These are phyloP conservation scores for Catharus bicknelli DNA, from an alignment of 2,113 vertebrate genomes.

Conservation along the genomic window DNA sequence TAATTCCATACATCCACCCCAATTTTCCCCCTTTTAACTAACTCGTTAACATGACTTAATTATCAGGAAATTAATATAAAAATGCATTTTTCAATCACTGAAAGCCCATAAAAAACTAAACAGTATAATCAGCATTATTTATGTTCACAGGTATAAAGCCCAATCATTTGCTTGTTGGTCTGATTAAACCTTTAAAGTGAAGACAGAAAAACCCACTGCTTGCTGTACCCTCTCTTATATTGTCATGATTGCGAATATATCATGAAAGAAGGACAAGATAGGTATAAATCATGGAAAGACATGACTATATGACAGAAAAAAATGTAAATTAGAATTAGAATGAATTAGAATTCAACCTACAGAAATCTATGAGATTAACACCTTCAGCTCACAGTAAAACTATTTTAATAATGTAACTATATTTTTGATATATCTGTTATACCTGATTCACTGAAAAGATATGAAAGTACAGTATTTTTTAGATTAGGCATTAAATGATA, in stretches of 20 bases:
- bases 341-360: background rate
- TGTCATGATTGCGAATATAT: background rate
- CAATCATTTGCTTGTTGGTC: background rate
- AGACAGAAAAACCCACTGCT: background rate
- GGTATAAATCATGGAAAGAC: background rate
- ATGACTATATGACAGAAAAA: background rate
- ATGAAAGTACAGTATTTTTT: background rate
- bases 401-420: background rate
- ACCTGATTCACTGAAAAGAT: background rate
- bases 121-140: background rate
- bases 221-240: background rate
- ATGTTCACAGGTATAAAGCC: background rate
- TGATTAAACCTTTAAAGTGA: background rate
- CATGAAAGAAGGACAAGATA: background rate
- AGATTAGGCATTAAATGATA: background rate
- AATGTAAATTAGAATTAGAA: background rate
- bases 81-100: background rate
- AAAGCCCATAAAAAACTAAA: background rate
- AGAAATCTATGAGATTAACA: background rate
- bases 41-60: background rate
- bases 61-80: background rate
- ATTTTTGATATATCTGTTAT: background rate
- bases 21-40: background rate
- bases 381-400: background rate
- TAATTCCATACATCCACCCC: background rate